Evolutionary conservation across 2,113 vertebrate genomes (phyloP).

Genomic region (Jacana jacana): DNA sequence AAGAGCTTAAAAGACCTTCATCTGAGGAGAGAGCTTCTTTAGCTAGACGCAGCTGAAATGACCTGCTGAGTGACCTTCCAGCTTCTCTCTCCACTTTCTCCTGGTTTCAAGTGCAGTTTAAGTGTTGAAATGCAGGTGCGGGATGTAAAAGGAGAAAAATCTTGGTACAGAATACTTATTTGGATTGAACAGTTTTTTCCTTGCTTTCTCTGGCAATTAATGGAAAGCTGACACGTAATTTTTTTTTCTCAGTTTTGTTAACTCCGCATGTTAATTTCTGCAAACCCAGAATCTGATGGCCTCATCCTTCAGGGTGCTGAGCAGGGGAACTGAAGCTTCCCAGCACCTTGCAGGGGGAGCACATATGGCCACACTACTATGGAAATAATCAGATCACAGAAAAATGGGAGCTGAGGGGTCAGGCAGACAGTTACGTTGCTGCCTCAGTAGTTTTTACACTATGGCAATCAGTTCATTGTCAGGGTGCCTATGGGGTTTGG

Average conservation of each 20-base stretch:
- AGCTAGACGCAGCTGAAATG: background rate
- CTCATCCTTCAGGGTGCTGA: background rate
- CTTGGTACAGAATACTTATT: background rate
- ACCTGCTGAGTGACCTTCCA: background rate
- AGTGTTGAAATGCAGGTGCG: background rate
- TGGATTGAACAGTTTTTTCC: background rate
- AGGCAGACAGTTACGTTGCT: background rate
- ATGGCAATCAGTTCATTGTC: background rate
- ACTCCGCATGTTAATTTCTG: background rate
- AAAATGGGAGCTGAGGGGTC: background rate
- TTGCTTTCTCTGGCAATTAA: background rate
- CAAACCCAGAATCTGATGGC: background rate
- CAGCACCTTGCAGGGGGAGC: background rate
- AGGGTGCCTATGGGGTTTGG: background rate
- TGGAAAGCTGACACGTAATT: background rate
- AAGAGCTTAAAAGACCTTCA: background rate
- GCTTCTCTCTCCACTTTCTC: background rate
- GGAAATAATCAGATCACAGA: background rate
- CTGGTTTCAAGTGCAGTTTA: background rate
- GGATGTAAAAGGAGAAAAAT: background rate
- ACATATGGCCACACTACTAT: background rate
- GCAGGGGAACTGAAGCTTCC: fast-evolving
- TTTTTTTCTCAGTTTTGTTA: background rate
- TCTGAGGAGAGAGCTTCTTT: background rate
- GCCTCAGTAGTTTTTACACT: background rate